Conservation (phyloP, 2,797 vertebrate genomes). For the Dendrocincla tyrannina region DNA sequence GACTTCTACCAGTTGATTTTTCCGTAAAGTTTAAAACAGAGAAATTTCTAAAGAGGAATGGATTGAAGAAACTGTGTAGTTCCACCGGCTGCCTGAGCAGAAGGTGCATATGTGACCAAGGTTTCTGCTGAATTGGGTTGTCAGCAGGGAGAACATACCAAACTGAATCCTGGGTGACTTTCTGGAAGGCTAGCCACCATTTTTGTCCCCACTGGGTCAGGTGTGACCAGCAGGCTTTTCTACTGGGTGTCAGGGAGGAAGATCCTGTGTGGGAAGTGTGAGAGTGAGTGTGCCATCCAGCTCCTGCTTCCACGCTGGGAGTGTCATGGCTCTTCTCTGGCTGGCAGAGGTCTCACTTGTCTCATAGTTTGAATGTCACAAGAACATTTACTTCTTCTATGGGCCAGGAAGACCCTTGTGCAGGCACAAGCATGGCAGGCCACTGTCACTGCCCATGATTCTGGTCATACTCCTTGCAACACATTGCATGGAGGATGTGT, state of each 20-base stretch:
- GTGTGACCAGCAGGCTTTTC: neutral
- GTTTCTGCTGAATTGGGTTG: neutral
- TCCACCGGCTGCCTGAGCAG: neutral
- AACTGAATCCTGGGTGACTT: neutral
- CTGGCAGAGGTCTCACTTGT: neutral
- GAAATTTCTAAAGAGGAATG: neutral
- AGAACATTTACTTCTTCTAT: neutral
- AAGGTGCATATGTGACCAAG: neutral
- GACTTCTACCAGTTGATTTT: neutral
- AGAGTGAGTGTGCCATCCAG: rapidly evolving
- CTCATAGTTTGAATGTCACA: neutral
- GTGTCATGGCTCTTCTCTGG: neutral
- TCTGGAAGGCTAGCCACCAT: neutral
- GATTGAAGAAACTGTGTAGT: neutral
- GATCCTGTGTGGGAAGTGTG: neutral
- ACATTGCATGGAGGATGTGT: neutral
- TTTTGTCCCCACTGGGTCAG: neutral
- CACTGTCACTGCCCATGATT: neutral
- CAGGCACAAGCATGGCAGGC: rapidly evolving
- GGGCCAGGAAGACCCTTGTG: neutral
- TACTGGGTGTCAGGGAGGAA: neutral
- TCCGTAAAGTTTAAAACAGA: neutral
- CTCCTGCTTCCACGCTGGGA: rapidly evolving
- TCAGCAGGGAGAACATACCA: neutral
- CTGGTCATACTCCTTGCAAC: neutral